A percentile compares a stretch with the other conserved stretches of the same genome.
Conservation (phyloP, 2,797 vertebrate genomes). For the Chrysocyon brachyurus region DNA sequence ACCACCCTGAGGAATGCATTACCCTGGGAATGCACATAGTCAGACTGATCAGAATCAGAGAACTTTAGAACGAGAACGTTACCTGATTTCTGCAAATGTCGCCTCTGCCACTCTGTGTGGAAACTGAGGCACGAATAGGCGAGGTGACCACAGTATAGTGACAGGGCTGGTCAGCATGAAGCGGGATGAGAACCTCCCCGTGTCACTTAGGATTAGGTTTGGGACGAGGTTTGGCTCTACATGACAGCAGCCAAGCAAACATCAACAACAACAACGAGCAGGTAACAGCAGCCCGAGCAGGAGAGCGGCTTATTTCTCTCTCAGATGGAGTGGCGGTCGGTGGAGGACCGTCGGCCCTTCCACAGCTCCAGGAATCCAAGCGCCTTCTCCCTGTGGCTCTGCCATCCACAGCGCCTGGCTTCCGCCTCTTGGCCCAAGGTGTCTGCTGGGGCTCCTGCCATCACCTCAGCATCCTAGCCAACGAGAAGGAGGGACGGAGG, state of each 20-base stretch:
- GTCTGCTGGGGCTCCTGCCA: neutral
- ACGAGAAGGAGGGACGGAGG: neutral
- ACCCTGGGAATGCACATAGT: conserved; percentile 75
- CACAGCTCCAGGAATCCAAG: neutral
- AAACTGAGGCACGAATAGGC: neutral
- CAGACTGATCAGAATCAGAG: neutral
- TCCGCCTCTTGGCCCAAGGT: neutral
- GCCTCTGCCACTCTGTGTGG: neutral
- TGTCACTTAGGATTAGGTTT: neutral
- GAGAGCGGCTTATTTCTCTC: neutral
- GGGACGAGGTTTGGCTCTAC: neutral
- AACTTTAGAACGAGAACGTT: neutral
- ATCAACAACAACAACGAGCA: neutral
- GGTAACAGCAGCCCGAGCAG: too few species aligned
- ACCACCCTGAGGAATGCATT: neutral
- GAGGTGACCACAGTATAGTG: neutral
- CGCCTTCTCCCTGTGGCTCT: neutral
- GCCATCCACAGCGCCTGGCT: neutral
- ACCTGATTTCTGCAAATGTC: neutral
- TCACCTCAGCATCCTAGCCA: neutral
- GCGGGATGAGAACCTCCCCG: neutral
- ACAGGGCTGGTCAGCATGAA: neutral
- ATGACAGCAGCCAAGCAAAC: neutral
- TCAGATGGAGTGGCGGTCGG: neutral
- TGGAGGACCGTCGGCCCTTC: neutral